Base-by-base conservation (phyloP, 2,888 invertebrate genomes). In the Andrena haemorrhoa region DNA sequence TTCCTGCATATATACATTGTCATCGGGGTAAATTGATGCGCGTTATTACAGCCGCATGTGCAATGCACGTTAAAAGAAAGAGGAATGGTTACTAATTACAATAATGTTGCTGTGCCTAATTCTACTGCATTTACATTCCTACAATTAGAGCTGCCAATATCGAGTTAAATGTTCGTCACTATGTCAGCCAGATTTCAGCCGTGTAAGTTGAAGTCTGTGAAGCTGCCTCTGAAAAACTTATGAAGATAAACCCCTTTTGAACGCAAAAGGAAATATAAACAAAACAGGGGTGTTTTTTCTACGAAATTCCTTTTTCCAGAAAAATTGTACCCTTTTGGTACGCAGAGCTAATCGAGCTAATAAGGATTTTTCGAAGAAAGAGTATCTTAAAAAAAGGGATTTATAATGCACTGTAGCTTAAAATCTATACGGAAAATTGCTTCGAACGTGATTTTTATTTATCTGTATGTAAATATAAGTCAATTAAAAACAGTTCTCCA, bases 1-100 rank as follows among this genome's bases (percentile, higher is more conserved):
- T 84, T 84, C 83, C 79, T 82, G 87, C 86, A 82, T 89, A 89
- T 88, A 61, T 75, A 87, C 81, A 77, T 68, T 68, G 61, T 41
- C 60, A 63, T 76, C 72, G 68, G 83, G 70, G 49, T 53, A 75
- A 41, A 76, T 77, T 64, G 33, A 73, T 71, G 71, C 77, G 65
- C 64, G 75, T 75, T 41, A 58, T 72, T 75, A 86, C 74, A 79
- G 66, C 66, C 71, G 58, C 64, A 63, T 71, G 68, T 76, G 80
- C 71, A 72, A 79, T 83, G 75, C 76, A 76, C 85, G 82, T 64
- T 73, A 85, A 86, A 82, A 75, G n/a, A 31, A 65, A 87, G 29
- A 61, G 51, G 68, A 81, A 61, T 53, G 41, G 2, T 70, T 47
- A 71, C 79, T 84, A 81, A 56, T 80, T 66, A 63, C 41, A 23